These are phyloP conservation scores for Amphipyra berbera DNA, from an alignment of 2,888 invertebrate species.

Conservation along the genomic window DNA sequence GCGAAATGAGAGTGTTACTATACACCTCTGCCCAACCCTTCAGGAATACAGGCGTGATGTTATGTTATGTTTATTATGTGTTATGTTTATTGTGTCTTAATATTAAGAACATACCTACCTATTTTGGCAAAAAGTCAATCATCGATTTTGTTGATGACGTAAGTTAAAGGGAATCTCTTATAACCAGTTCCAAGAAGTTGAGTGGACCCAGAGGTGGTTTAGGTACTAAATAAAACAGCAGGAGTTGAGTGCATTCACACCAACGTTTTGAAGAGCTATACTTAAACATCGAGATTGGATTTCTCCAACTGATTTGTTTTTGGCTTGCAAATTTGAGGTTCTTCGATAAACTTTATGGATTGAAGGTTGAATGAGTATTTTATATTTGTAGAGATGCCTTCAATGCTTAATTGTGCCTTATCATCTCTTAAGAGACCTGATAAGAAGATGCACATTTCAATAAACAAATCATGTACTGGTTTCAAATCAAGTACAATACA, in stretches of 20 bases:
- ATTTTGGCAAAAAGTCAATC: slow-evolving; percentile 2
- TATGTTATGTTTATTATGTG: too few species aligned
- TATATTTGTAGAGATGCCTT: too few species aligned
- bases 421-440: too few species aligned
- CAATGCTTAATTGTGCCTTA: too few species aligned
- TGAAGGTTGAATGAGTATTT: too few species aligned
- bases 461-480: not conserved
- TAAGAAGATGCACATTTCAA: too few species aligned
- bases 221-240: slow-evolving; percentile 49
- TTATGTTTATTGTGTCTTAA: too few species aligned
- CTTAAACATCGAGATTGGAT: slow-evolving; percentile 3
- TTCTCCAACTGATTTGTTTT: slow-evolving; percentile 3
- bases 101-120: too few species aligned
- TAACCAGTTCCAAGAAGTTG: slow-evolving; percentile 44
- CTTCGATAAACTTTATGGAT: too few species aligned
- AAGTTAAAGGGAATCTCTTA: slow-evolving; percentile 50
- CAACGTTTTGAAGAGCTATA: slow-evolving; percentile 28
- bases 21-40: too few species aligned
- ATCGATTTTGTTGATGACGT: slow-evolving; percentile 40
- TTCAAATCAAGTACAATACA: not conserved
- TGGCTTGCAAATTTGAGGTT: not conserved
- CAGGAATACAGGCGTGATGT: too few species aligned
- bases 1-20: too few species aligned
- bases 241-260: slow-evolving; percentile 52
- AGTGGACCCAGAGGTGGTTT: slow-evolving; percentile 21